Conservation (phyloP, 2,797 vertebrate species). For the Tachyglossus aculeatus region DNA sequence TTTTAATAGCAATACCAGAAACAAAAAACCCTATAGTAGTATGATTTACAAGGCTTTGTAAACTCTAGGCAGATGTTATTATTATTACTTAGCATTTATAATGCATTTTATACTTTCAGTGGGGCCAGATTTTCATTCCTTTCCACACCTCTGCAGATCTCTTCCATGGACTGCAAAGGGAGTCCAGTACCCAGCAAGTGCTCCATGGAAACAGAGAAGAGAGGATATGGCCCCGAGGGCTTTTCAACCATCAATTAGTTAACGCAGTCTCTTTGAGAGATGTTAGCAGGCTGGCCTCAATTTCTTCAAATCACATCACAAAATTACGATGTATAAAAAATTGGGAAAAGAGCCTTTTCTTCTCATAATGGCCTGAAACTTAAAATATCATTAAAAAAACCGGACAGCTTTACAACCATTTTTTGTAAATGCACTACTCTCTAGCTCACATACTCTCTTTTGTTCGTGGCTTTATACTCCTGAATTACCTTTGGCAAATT, state of each 20-base stretch:
- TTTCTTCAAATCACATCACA: constrained; percentile 41
- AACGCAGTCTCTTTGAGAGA: constrained; percentile 4
- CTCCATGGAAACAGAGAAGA: constrained; percentile 7
- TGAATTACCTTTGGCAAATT: neutral
- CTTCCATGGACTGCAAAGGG: neutral
- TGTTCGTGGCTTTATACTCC: neutral
- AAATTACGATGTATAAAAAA: constrained; percentile 46
- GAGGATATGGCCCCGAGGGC: constrained; percentile 4
- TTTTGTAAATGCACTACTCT: constrained; percentile 13
- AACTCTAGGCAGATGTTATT: constrained; percentile 38
- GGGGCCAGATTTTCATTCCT: constrained; percentile 1
- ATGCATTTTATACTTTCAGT: neutral
- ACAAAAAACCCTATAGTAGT: neutral
- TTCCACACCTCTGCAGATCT: neutral
- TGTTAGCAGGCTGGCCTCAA: constrained; percentile 31
- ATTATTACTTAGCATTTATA: constrained; percentile 17
- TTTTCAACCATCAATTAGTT: constrained; percentile 36
- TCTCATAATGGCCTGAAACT: constrained; percentile 22
- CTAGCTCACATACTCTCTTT: constrained; percentile 8
- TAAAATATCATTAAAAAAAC: constrained; percentile 16
- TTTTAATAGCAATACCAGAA: constrained; percentile 32
- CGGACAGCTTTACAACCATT: constrained; percentile 1
- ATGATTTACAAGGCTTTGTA: constrained; percentile 26
- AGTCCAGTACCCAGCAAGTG: neutral
- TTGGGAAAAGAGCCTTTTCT: constrained; percentile 14